Percentiles rank a stretch among this genome's conserved stretches.
phyloP scores from a whole-genome alignment of 2,797 vertebrate genomes.

The Sciurus vulgaris region DNA sequence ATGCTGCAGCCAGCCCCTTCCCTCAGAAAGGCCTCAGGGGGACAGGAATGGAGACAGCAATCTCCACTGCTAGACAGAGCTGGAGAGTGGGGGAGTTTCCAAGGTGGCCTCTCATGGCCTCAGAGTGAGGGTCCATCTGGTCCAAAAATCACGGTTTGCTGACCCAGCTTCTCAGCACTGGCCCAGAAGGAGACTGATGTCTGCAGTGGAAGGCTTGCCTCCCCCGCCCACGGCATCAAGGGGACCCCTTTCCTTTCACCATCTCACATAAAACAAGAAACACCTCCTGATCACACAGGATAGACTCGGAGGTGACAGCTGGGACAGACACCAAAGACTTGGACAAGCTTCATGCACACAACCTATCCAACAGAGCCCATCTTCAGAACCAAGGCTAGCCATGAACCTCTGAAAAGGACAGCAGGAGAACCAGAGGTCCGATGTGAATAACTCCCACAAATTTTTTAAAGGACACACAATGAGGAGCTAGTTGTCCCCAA shows the following conservation, averaged over 20 bases:
- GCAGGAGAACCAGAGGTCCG: background rate
- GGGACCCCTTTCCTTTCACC: background rate
- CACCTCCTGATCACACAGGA: background rate
- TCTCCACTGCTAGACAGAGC: background rate
- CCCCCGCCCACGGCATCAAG: background rate
- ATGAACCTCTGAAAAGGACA: background rate
- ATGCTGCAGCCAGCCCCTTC: background rate
- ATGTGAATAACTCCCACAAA: background rate
- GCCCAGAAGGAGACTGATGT: background rate
- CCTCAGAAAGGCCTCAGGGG: background rate
- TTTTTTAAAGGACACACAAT: constrained; percentile 4
- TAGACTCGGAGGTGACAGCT: background rate
- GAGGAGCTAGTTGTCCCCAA: background rate
- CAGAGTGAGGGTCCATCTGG: background rate
- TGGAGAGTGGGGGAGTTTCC: background rate
- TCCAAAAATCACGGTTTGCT: background rate
- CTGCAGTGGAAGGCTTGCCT: background rate
- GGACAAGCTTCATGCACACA: background rate
- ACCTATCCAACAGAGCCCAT: background rate
- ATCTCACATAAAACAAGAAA: constrained; percentile 49
- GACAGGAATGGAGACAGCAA: background rate
- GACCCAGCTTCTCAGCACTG: background rate
- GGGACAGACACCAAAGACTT: background rate
- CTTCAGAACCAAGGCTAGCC: background rate
- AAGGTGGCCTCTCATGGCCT: background rate